phyloP scores from a whole-genome alignment of 2,888 invertebrate genomes.

The Macaria liturata region DNA sequence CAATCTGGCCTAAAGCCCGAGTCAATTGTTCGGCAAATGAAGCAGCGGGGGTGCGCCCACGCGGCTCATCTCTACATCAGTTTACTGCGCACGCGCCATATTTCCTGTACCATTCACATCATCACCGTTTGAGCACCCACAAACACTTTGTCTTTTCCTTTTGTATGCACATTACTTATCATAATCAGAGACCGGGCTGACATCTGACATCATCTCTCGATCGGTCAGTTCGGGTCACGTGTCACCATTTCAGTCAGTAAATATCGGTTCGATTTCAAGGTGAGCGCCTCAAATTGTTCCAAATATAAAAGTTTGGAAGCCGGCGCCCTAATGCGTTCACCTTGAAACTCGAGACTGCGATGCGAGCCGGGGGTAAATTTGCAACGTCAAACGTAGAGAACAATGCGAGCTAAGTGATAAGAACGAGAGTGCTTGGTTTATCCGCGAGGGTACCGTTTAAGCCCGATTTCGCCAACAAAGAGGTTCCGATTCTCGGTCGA shows the following conservation, averaged over 20 bases:
- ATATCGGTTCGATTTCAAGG: constrained; percentile 21
- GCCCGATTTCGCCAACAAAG: constrained; percentile 72
- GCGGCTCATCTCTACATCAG: constrained; percentile 73
- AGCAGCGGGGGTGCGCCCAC: constrained; percentile 75
- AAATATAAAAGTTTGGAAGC: constrained; percentile 9
- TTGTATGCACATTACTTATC: constrained; percentile 50
- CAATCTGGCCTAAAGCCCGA: constrained; percentile 45
- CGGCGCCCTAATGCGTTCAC: constrained; percentile 13
- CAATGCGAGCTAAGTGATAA: constrained; percentile 47
- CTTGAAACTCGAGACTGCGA: constrained; percentile 20
- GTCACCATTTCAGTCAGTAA: constrained; percentile 28
- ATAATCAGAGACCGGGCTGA: constrained; percentile 49
- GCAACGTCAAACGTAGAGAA: constrained; percentile 34
- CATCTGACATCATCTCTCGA: constrained; percentile 54
- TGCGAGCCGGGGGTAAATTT: constrained; percentile 12
- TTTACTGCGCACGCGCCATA: constrained; percentile 72
- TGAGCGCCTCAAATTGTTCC: constrained; percentile 17
- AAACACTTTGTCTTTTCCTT: constrained; percentile 54
- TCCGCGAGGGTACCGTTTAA: constrained; percentile 67
- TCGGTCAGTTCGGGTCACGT: constrained; percentile 35
- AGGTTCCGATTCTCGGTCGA: constrained; percentile 77
- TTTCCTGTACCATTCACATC: constrained; percentile 73
- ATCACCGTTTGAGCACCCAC: constrained; percentile 62
- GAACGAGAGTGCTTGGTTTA: constrained; percentile 48
- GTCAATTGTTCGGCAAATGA: constrained; percentile 66